Evolutionary conservation across 2,797 vertebrate species (phyloP), one percentile per base, ranked within the genome.

Genomic region (Sebastes taczanowskii): DNA sequence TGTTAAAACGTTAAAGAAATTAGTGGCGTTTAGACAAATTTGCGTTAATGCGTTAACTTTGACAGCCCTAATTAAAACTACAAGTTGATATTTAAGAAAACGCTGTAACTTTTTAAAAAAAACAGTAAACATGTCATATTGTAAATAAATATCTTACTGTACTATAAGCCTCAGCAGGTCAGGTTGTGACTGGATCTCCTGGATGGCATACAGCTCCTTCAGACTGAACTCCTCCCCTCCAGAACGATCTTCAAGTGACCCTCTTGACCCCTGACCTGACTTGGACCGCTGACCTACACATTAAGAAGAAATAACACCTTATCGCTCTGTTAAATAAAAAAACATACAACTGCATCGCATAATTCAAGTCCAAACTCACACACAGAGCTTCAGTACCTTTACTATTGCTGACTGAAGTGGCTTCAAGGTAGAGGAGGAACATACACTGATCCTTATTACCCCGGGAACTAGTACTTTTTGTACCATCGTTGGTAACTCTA

Each of bases 361-460:
- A 22, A 53, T 11, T 30, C 2, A 13, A 4, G 3, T 53, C 8
- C 11, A 32, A n/a, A 20, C 3, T 29, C 4, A 35, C 9, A 10
- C 49, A 52, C 8, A 52, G 4, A 10, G 25, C n/a, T 18, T 18
- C n/a, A 25, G 4, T 82, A 88, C 98, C 98, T 97, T 99, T 99
- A 71, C 94, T 96, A 81, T 99, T 99, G 91, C 98, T 98, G 92
- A 99, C 93, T 64, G 97, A 99, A 85, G 97, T 99, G 61, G 97
- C 98, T 73, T 99, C 97, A 8, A 99, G 96, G 91, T 98, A 99
- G 85, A 99, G 81, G 82, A 99, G 95, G 91, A 99, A 99, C 96
- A 99, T 97, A 75, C 98, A 99, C 87, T 98, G 98, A 89, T 99
- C 98, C 82, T 97, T 99, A 84, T 98, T 99, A 81, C 95, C 96